Conservation (phyloP, 2,113 vertebrate species). For the Lonchura striata region DNA sequence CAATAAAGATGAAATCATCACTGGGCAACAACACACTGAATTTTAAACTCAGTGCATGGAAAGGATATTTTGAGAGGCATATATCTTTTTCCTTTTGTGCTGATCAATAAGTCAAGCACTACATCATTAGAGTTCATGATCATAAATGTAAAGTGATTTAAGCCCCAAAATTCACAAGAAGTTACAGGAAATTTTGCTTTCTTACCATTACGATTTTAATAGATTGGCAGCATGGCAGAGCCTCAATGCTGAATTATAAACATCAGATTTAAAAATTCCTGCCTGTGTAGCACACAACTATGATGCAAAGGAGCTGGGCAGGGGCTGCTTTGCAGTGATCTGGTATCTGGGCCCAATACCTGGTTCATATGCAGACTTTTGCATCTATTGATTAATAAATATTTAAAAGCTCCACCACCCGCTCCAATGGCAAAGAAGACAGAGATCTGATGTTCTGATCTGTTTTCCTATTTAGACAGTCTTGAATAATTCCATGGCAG, state of each 20-base stretch:
- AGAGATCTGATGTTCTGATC: constrained; percentile 1
- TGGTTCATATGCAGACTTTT: background rate
- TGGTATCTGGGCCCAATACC: background rate
- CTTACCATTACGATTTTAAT: background rate
- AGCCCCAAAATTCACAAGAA: background rate
- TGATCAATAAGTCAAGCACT: background rate
- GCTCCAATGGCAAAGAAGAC: background rate
- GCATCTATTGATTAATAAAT: constrained; percentile 17
- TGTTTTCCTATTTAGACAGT: background rate
- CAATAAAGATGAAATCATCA: constrained; percentile 38
- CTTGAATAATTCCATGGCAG: background rate
- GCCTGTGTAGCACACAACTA: background rate
- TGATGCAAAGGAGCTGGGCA: background rate
- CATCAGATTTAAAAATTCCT: background rate
- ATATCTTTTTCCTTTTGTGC: background rate
- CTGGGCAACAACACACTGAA: background rate
- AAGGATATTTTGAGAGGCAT: background rate
- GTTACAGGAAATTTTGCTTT: background rate
- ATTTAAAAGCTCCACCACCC: constrained; percentile 16
- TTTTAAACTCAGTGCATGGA: background rate
- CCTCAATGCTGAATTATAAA: background rate
- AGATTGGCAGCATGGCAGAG: background rate
- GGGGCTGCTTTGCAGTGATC: background rate
- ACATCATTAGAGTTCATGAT: background rate
- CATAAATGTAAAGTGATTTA: background rate